Percentiles rank a stretch among this genome's conserved stretches.
Conservation (phyloP, 2,797 vertebrate species). For the Microcaecilia unicolor region DNA sequence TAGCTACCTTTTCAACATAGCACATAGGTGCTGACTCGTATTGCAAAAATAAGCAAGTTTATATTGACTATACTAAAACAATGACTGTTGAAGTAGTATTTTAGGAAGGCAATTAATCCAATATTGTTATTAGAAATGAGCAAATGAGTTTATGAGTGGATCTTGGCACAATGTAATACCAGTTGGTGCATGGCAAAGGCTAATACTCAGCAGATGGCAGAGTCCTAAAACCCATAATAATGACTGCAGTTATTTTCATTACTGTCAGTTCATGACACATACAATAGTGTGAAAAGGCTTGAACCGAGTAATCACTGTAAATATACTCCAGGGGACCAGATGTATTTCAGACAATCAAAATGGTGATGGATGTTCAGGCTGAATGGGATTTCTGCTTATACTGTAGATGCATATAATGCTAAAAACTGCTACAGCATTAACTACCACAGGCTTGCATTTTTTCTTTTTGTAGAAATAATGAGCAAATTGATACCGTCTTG, state of each 20-base stretch:
- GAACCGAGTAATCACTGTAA: constrained; percentile 42
- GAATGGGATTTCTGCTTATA: constrained; percentile 30
- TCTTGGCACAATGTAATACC: constrained; percentile 28
- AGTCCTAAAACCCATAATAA: constrained; percentile 46
- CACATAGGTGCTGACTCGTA: too few species aligned
- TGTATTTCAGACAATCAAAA: constrained; percentile 40
- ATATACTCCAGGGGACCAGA: constrained; percentile 43
- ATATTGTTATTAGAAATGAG: background rate
- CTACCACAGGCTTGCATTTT: constrained; percentile 19
- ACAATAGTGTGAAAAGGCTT: constrained; percentile 39
- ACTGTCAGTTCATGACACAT: constrained; percentile 38
- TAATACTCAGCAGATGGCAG: constrained; percentile 58
- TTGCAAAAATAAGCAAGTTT: too few species aligned
- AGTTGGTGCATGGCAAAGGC: constrained; percentile 48
- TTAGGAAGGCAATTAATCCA: background rate
- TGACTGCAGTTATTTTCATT: constrained; percentile 48
- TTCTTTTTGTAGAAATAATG: constrained; percentile 20
- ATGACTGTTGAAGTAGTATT: too few species aligned
- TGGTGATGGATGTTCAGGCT: constrained; percentile 35
- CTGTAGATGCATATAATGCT: constrained; percentile 38
- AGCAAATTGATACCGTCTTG: constrained; percentile 20
- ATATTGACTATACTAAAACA: too few species aligned
- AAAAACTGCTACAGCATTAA: constrained; percentile 19
- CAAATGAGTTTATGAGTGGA: background rate
- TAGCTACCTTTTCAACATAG: too few species aligned